Base-by-base conservation (phyloP, 2,888 invertebrate species). In the Leptopilina drosophilae region DNA sequence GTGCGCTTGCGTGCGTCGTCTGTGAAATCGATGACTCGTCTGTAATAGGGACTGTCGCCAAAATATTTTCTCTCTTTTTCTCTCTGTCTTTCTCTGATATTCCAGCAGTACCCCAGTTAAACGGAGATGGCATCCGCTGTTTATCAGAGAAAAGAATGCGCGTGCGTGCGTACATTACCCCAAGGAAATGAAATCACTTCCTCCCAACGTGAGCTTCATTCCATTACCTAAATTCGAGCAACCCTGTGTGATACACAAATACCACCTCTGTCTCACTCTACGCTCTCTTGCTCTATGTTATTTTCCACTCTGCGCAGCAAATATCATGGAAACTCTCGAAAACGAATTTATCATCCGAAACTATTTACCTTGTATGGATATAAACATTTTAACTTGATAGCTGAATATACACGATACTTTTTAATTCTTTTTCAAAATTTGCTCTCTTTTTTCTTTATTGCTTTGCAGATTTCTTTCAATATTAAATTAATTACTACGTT, bases 21-120 rank as follows among this genome's bases (percentile, higher is more conserved):
- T 78, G 82, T 85, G 85, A 85, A 85, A 85, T 85, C 85, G 85
- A 85, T 85, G 85, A 85, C 82, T 84, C 83, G 84, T 80, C 82
- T 81, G 84, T 84, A 84, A 83, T 82, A 82, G 83, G 80, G 84
- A 83, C 81, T 78, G 82, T 81, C 84, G 84, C 84, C 85, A 86
- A 85, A 86, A 85, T 85, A 84, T 84, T 83, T 82, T 84, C 82
- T 80, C 82, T 81, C 82, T 78, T 53, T 49, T 62, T 15, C 49
- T 64, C 64, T 56, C 56, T 65, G 73, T 77, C 77, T 77, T 59
- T 65, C 73, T 64, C n/a, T 33, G 49, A 79, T 80, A 80, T 80
- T 77, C 81, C 82, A 81, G 83, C 80, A 79, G 83, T 80, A 83
- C 81, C 83, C 81, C 80, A 80, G 81, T 83, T 84, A 84, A 84